A percentile compares a stretch with the other conserved stretches of the same genome.
Conservation (phyloP, 2,113 vertebrate species). For the Tringa solitaria region DNA sequence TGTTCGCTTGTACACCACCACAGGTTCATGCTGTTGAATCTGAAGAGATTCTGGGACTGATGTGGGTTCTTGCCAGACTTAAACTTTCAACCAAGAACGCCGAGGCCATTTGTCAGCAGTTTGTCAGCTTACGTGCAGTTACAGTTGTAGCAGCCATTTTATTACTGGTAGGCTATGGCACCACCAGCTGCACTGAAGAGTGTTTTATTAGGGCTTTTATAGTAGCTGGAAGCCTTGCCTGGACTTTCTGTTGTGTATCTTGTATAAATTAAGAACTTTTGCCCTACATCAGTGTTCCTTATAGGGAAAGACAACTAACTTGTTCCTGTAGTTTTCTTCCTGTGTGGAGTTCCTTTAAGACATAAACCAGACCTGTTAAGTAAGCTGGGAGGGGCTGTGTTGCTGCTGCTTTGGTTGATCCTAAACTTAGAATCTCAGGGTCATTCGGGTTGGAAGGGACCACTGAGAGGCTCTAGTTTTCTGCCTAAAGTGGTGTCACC, state of each 20-base stretch:
- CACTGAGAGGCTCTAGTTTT: neutral
- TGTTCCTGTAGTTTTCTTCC: neutral
- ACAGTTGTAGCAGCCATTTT: neutral
- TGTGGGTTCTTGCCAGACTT: neutral
- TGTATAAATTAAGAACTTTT: neutral
- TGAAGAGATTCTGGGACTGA: neutral
- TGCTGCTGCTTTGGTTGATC: neutral
- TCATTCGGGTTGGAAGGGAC: neutral
- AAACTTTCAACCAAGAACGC: neutral
- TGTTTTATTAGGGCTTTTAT: neutral
- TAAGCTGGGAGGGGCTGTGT: neutral
- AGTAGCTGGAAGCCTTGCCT: neutral
- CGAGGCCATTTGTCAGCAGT: neutral
- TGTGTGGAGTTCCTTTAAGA: neutral
- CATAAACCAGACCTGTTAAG: neutral
- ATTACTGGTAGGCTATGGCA: neutral
- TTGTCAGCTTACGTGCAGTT: neutral
- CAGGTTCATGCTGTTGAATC: neutral
- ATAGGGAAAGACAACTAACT: neutral
- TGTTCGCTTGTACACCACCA: neutral
- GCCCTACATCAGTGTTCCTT: neutral
- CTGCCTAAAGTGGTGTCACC: neutral
- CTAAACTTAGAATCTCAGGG: neutral
- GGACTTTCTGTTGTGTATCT: neutral
- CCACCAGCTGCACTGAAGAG: neutral